Evolutionary conservation across 2,888 invertebrate genomes (phyloP).

Genomic region (Lithophane leautieri): DNA sequence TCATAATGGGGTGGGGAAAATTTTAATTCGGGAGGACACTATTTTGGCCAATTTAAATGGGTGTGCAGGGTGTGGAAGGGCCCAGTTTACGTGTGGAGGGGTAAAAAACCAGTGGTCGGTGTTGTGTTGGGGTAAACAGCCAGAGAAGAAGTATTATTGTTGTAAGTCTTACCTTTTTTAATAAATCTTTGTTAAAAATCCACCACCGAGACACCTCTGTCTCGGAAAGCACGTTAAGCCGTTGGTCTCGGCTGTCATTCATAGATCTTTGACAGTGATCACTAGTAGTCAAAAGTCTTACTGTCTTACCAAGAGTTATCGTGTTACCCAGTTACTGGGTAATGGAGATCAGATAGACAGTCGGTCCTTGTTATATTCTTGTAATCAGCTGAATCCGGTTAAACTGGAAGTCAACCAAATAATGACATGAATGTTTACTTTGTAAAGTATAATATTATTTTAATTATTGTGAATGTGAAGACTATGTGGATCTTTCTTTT

Average conservation of each 20-base stretch:
- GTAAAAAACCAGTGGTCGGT: conserved; percentile 84
- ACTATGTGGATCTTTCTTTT: no score
- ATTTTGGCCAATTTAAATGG: conserved; percentile 81
- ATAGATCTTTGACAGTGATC: neutral
- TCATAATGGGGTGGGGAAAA: conserved; percentile 75
- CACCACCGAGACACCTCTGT: no score
- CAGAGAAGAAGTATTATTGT: conserved; percentile 83
- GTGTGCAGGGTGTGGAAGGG: conserved; percentile 82
- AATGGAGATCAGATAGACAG: neutral
- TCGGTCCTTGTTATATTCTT: neutral
- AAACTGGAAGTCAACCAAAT: neutral
- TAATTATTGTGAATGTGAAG: no score
- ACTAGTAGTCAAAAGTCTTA: neutral
- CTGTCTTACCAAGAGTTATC: no score
- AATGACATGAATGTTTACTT: no score
- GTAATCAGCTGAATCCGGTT: neutral
- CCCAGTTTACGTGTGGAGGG: conserved; percentile 82
- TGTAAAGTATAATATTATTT: no score
- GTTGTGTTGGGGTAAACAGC: conserved; percentile 84
- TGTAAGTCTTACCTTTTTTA: conserved; percentile 75
- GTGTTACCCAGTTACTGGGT: neutral
- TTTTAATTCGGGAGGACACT: conserved; percentile 85
- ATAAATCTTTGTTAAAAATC: no score
- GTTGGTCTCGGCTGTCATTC: neutral
- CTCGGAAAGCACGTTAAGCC: no score